Evolutionary conservation across 2,113 vertebrate genomes (phyloP).

Genomic region (Sclerurus mexicanus): DNA sequence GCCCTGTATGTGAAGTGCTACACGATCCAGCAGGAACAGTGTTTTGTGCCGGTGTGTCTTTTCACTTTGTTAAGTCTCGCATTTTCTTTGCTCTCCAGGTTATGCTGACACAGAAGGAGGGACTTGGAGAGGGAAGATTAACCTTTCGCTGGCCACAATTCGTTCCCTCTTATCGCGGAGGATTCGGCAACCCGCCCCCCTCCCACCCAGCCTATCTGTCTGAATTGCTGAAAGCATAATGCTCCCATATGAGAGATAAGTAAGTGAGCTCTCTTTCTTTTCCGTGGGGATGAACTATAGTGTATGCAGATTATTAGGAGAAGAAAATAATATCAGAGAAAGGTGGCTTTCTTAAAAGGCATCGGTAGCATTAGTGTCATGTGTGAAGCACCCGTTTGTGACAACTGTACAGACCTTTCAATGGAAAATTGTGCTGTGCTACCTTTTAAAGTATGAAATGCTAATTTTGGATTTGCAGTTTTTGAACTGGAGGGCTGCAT

Average conservation of each 20-base stretch:
- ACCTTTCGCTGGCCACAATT: constrained; percentile 25
- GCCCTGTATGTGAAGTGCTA: neutral
- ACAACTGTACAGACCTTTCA: constrained; percentile 90
- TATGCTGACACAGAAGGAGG: constrained; percentile 3
- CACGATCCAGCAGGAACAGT: neutral
- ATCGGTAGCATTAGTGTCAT: constrained; percentile 88
- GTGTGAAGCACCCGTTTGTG: constrained; percentile 92
- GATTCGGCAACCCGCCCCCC: constrained; percentile 2
- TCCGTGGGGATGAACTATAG: constrained; percentile 60
- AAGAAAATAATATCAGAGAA: constrained; percentile 75
- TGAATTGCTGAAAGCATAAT: constrained; percentile 63
- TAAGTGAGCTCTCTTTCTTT: constrained; percentile 62
- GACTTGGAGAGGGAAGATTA: constrained; percentile 39
- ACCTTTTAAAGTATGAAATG: constrained; percentile 96
- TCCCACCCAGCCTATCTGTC: constrained; percentile 44
- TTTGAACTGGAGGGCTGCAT: constrained; percentile 83
- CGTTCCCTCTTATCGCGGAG: constrained; percentile 10
- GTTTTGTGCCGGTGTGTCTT: neutral
- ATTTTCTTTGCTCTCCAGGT: constrained; percentile 30
- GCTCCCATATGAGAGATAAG: constrained; percentile 65
- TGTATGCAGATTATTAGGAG: constrained; percentile 77
- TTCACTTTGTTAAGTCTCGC: neutral
- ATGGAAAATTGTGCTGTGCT: constrained; percentile 90
- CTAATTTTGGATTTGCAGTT: constrained; percentile 91
- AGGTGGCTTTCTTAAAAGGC: constrained; percentile 82